Evolutionary conservation across 2,888 invertebrate genomes (phyloP), one percentile per base, ranked within the genome.

Genomic region (Andrena hattorfiana): DNA sequence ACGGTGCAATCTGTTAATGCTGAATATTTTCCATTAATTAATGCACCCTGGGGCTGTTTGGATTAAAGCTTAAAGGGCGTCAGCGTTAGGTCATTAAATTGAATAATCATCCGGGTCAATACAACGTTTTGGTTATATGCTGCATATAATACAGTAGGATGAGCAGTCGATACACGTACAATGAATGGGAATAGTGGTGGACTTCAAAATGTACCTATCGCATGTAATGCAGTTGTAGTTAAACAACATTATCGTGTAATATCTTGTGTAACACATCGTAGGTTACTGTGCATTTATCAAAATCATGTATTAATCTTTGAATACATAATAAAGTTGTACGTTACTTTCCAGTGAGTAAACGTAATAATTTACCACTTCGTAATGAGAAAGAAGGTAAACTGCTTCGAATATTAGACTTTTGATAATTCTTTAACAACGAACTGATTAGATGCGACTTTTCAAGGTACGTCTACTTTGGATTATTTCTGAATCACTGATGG

Each of bases 11-110:
- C 13, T 16, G 42, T 42, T 16, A 42, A 42, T 42, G 42, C 16
- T 42, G 16, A 42, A 42, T 42, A 42, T 42, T 42, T 42, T 16
- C 42, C 42, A 42, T 42, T 42, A 42, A 42, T 42, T 42, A 42
- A 42, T 20, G 10, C 10, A 56, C 4, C 23, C 20, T 26, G 2
- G 48, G 26, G 7, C 48, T 35, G 67, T 72, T 77, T 54, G 59
- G n/a, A 30, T 60, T 35, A 56, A 16, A 16, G 71, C 23, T 88
- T 85, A 81, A 74, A 87, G 86, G 81, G 73, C 77, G 78, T 62
- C 77, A 72, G 82, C 83, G 84, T 82, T 82, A 86, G 89, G 87
- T 89, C 89, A 91, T 91, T 91, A 92, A 91, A 87, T 89, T 90
- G 89, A 89, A 91, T 91, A 89, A 91, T 89, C 87, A 89, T 92